A percentile compares a stretch with the other conserved stretches of the same genome.
Evolutionary conservation across 2,113 vertebrate genomes (phyloP).

Genomic region (Cephalopterus ornatus): DNA sequence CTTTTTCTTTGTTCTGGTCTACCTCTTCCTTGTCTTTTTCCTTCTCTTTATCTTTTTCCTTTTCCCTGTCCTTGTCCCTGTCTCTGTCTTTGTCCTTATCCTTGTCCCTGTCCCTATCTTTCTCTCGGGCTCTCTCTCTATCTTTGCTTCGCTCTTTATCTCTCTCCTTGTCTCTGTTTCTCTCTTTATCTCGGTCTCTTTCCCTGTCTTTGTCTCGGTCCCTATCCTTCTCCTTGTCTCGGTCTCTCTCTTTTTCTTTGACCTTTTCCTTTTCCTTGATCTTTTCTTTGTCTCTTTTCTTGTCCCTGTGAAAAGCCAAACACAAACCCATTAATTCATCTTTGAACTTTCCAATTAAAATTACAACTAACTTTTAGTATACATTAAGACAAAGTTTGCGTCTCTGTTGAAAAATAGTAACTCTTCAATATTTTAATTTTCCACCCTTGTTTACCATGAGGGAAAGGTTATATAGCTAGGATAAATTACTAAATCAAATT

Average conservation of each 20-base stretch:
- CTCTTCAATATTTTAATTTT: not conserved
- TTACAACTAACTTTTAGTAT: not conserved
- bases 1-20: constrained; percentile 57
- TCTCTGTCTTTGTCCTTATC: constrained; percentile 23
- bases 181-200: constrained; percentile 71
- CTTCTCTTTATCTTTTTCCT: constrained; percentile 36
- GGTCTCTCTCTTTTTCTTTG: constrained; percentile 72
- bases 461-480: not conserved
- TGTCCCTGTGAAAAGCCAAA: constrained; percentile 74
- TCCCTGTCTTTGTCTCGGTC: constrained; percentile 70
- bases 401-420: not conserved
- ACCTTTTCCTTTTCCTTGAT: constrained; percentile 74
- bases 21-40: constrained; percentile 44
- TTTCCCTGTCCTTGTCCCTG: constrained; percentile 46
- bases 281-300: constrained; percentile 78
- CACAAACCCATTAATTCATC: constrained; percentile 39
- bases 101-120: constrained; percentile 22
- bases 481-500: not conserved
- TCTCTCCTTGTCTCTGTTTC: constrained; percentile 65
- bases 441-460: not conserved
- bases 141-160: constrained; percentile 73
- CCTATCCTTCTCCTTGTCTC: constrained; percentile 72
- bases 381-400: not conserved
- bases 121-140: constrained; percentile 59
- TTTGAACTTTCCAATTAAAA: constrained; percentile 29